Conservation (phyloP, 2,113 vertebrate genomes). For the Puntigrus tetrazona region DNA sequence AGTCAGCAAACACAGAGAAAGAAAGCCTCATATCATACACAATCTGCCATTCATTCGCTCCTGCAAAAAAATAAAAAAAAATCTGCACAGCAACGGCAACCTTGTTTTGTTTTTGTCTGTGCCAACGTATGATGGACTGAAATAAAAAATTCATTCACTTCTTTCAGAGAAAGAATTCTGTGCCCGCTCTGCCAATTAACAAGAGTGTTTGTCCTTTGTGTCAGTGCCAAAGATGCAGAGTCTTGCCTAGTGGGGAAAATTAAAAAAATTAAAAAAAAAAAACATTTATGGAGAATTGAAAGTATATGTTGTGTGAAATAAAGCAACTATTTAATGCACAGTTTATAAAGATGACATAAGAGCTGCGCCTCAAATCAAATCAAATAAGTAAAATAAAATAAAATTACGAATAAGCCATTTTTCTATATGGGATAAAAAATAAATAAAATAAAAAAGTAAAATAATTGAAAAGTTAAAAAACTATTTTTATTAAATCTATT, state of each 20-base stretch:
- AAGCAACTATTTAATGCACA: background rate
- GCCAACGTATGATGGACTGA: background rate
- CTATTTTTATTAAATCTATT: too few species aligned
- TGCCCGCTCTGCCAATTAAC: background rate
- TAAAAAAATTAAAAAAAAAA: too few species aligned
- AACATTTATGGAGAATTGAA: background rate
- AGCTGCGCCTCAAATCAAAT: too few species aligned
- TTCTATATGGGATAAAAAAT: too few species aligned
- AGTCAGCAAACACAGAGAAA: conserved; percentile 41
- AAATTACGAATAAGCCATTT: too few species aligned
- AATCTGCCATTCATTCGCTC: background rate
- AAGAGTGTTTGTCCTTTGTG: background rate
- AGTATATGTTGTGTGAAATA: background rate
- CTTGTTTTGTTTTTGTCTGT: background rate
- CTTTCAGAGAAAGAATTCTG: too few species aligned
- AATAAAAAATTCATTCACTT: background rate
- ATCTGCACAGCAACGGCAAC: background rate
- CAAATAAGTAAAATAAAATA: too few species aligned
- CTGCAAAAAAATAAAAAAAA: background rate
- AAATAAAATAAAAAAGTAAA: too few species aligned
- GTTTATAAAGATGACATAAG: too few species aligned
- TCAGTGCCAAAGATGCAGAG: background rate
- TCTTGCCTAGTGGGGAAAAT: background rate
- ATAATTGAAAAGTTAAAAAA: too few species aligned
- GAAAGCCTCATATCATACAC: conserved; percentile 2